These are phyloP conservation scores for Rhabdophis nuchalis DNA, from an alignment of 2,797 vertebrate genomes.

Conservation along the genomic window DNA sequence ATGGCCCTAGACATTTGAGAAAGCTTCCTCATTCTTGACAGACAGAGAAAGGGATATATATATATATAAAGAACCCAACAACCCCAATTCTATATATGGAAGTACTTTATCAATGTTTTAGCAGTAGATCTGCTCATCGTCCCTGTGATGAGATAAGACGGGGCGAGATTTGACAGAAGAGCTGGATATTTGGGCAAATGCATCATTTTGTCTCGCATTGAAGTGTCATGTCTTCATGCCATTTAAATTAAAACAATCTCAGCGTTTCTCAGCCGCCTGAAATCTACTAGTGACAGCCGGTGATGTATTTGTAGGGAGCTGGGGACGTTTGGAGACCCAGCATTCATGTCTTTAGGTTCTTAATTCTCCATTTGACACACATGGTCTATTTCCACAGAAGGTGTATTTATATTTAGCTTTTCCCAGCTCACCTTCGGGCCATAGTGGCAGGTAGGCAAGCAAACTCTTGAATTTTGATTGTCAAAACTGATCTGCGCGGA, in stretches of 20 bases:
- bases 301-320: constrained; percentile 45
- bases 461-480: constrained; percentile 58
- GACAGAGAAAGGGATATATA: no score
- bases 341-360: constrained; percentile 46
- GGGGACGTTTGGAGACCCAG: constrained; percentile 44
- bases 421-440: constrained; percentile 49
- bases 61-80: no score
- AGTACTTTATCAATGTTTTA: not conserved
- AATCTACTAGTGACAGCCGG: constrained; percentile 55
- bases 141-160: not conserved
- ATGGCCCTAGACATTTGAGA: not conserved
- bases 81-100: not conserved
- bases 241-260: constrained; percentile 57
- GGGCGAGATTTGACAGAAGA: constrained; percentile 21
- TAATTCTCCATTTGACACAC: constrained; percentile 49
- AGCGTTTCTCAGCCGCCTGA: constrained; percentile 49
- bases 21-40: not conserved
- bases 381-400: constrained; percentile 52
- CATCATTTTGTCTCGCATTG: constrained; percentile 20
- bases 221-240: constrained; percentile 16
- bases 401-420: constrained; percentile 63
- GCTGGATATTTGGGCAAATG: constrained; percentile 47
- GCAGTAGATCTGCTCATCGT: not conserved
- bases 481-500: constrained; percentile 44
- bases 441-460: constrained; percentile 34